These are phyloP conservation scores for Leucania comma DNA, from an alignment of 2,888 invertebrate genomes.

Conservation along the genomic window DNA sequence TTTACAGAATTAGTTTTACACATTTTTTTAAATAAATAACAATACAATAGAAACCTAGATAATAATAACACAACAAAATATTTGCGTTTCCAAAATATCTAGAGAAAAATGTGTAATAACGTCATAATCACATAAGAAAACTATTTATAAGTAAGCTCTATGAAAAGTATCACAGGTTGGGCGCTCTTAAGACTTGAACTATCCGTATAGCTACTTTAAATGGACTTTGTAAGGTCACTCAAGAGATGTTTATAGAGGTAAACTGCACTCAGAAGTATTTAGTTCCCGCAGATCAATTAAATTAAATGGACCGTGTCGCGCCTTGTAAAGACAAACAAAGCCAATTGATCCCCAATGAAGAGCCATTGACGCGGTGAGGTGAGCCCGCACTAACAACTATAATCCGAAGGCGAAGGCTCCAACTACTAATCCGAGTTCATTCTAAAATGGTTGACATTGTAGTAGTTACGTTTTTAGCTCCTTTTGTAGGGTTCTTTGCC, in stretches of 20 bases:
- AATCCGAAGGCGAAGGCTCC: conserved; percentile 60
- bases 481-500: too few relatives aligned
- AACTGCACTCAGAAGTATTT: conserved; percentile 18
- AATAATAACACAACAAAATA: too few relatives aligned
- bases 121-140: too few relatives aligned
- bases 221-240: not conserved
- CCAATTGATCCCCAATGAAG: conserved; percentile 63
- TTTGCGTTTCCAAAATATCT: too few relatives aligned
- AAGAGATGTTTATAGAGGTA: not conserved
- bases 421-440: conserved; percentile 39
- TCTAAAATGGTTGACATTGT: conserved; percentile 24
- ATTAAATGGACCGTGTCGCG: conserved; percentile 42
- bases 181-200: not conserved
- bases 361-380: conserved; percentile 62
- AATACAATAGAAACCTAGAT: too few relatives aligned
- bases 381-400: conserved; percentile 64
- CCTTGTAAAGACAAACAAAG: conserved; percentile 53
- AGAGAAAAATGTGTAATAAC: too few relatives aligned
- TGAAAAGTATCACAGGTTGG: too few relatives aligned
- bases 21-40: too few relatives aligned
- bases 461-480: conserved; percentile 8
- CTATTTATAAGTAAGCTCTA: too few relatives aligned
- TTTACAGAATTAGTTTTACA: too few relatives aligned
- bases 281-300: conserved; percentile 41
- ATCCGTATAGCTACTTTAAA: not conserved